Conservation (phyloP, 2,888 invertebrate genomes). For the Cantharis nigra region DNA sequence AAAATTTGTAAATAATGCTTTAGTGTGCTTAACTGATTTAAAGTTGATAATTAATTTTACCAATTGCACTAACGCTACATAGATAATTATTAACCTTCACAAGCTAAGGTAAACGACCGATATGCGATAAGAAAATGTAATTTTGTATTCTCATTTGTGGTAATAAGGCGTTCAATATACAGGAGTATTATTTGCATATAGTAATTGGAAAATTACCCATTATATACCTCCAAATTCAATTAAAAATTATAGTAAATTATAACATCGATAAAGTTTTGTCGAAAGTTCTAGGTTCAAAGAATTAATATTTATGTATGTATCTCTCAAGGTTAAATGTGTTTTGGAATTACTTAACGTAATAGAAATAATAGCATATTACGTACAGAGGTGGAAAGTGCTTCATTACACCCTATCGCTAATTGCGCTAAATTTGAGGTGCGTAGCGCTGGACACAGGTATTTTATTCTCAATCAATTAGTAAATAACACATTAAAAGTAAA, state of each 20-base stretch:
- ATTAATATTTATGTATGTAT: too few relatives aligned
- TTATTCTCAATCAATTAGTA: too few relatives aligned
- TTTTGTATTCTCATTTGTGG: slow-evolving; percentile 7
- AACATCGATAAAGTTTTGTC: too few relatives aligned
- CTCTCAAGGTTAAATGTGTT: too few relatives aligned
- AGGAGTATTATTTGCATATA: neutral
- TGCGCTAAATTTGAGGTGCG: too few relatives aligned
- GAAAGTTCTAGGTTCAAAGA: too few relatives aligned
- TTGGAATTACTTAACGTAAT: too few relatives aligned
- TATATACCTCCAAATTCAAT: neutral
- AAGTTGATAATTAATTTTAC: slow-evolving; percentile 22
- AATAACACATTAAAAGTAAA: too few relatives aligned
- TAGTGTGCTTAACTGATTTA: slow-evolving; percentile 8
- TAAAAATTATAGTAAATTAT: neutral
- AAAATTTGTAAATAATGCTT: neutral
- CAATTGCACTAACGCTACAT: slow-evolving; percentile 18
- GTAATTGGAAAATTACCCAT: neutral
- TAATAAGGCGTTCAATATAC: neutral
- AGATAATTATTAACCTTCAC: slow-evolving; percentile 21
- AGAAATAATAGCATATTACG: too few relatives aligned
- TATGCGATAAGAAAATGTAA: slow-evolving; percentile 19
- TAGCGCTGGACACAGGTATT: too few relatives aligned
- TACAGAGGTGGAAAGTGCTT: too few relatives aligned
- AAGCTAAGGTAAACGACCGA: slow-evolving; percentile 27
- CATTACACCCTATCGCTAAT: too few relatives aligned